phyloP scores from a whole-genome alignment of 2,797 vertebrate genomes.

The Borostomias antarcticus region DNA sequence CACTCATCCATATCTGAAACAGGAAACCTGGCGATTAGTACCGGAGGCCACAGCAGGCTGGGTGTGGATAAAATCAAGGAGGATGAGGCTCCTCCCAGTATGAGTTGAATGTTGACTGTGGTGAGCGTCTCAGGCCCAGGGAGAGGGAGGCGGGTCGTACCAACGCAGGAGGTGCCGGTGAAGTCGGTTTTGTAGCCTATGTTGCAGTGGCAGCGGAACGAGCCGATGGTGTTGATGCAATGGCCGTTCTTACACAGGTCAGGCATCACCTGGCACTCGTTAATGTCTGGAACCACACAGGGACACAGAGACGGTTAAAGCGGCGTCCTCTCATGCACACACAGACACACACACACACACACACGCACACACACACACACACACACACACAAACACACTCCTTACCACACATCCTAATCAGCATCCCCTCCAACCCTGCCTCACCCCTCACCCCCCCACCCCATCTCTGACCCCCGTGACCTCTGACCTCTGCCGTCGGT shows the following conservation, averaged over 20 bases:
- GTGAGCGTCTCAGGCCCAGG: too few relatives aligned
- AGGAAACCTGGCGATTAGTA: not conserved
- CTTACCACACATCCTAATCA: not conserved
- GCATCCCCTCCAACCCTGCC: not conserved
- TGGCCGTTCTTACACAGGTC: slow-evolving; percentile 87
- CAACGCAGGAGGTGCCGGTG: slow-evolving; percentile 82
- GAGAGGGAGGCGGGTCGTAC: slow-evolving; percentile 65
- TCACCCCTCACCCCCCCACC: not conserved
- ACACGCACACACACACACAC: not conserved
- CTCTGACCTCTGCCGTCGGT: slow-evolving; percentile 87
- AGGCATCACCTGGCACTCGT: slow-evolving; percentile 88
- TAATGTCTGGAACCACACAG: slow-evolving; percentile 80
- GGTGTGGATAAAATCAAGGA: too few relatives aligned
- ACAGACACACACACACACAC: not conserved
- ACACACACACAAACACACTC: not conserved
- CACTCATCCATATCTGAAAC: slow-evolving; percentile 96
- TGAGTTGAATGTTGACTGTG: too few relatives aligned
- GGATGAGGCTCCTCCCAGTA: too few relatives aligned
- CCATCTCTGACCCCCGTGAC: not conserved
- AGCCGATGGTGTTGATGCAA: slow-evolving; percentile 91
- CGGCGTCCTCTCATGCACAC: not conserved
- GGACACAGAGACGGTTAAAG: too few relatives aligned
- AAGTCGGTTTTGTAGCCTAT: slow-evolving; percentile 85
- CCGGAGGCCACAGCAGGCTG: not conserved
- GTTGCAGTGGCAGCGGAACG: slow-evolving; percentile 90